Percentiles rank a stretch among this genome's conserved stretches.
Conservation (phyloP, 2,113 vertebrate genomes). For the Cololabis saira region DNA sequence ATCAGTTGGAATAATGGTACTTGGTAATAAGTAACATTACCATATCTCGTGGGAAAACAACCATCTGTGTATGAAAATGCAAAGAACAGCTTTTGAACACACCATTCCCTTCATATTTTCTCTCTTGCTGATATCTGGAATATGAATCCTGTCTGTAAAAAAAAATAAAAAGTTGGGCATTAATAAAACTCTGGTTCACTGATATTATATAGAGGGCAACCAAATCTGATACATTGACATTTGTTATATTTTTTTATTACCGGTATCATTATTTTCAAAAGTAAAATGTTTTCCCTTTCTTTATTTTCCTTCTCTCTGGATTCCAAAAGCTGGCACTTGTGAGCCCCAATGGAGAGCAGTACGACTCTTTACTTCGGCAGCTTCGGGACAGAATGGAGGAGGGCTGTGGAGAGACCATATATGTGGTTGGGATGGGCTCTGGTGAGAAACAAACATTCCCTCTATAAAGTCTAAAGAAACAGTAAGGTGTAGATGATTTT, state of each 20-base stretch:
- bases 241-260: too few relatives aligned
- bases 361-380: conserved; percentile 95
- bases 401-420: conserved; percentile 98
- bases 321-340: conserved; percentile 91
- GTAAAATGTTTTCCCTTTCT: background rate
- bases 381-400: conserved; percentile 96
- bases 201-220: background rate
- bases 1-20: background rate
- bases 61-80: conserved; percentile 44
- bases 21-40: conserved; percentile 18
- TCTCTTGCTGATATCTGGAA: background rate
- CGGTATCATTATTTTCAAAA: too few relatives aligned
- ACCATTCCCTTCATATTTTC: background rate
- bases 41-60: conserved; percentile 37
- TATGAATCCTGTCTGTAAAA: background rate
- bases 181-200: background rate
- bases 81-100: background rate
- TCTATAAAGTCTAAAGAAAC: background rate
- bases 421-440: conserved; percentile 97
- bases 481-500: background rate
- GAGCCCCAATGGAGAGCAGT: conserved; percentile 96
- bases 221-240: background rate
- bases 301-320: conserved; percentile 21
- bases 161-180: background rate
- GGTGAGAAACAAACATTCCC: conserved; percentile 76